A percentile compares a stretch with the other conserved stretches of the same genome.
Evolutionary conservation across 2,113 vertebrate species (phyloP).

Genomic region (Ailurus styani): DNA sequence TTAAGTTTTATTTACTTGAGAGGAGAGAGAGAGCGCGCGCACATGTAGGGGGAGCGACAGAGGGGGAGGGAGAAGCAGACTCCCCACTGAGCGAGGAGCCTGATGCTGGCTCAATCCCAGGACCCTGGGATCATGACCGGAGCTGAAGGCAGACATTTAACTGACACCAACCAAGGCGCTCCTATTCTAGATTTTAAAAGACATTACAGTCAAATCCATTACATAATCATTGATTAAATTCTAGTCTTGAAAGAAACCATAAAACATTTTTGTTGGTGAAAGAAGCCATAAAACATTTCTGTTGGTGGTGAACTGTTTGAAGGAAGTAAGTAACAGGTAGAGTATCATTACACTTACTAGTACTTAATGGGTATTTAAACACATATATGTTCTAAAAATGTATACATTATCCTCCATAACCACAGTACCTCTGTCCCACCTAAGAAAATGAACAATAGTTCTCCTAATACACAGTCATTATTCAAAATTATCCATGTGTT

Average conservation of each 20-base stretch:
- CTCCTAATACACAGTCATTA: background rate
- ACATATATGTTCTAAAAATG: background rate
- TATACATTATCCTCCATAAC: background rate
- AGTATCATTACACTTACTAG: background rate
- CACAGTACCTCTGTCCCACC: background rate
- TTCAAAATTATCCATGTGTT: background rate
- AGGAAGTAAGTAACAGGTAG: background rate
- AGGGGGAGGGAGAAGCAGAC: too few species aligned
- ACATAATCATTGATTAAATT: background rate
- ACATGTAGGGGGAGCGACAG: background rate
- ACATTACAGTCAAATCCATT: background rate
- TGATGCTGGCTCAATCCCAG: too few species aligned
- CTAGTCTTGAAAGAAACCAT: background rate
- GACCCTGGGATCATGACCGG: background rate
- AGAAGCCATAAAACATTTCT: background rate
- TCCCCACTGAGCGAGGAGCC: background rate
- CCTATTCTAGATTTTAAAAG: background rate
- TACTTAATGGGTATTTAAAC: background rate
- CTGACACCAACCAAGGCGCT: background rate
- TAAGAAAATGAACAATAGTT: slow-evolving; percentile 15
- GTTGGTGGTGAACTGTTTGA: background rate
- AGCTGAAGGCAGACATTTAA: background rate
- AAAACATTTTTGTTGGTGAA: background rate
- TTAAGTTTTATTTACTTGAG: background rate
- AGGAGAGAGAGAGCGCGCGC: background rate